Conservation (phyloP, 1,140 invertebrate genomes). For the Drosophila repletoides region DNA sequence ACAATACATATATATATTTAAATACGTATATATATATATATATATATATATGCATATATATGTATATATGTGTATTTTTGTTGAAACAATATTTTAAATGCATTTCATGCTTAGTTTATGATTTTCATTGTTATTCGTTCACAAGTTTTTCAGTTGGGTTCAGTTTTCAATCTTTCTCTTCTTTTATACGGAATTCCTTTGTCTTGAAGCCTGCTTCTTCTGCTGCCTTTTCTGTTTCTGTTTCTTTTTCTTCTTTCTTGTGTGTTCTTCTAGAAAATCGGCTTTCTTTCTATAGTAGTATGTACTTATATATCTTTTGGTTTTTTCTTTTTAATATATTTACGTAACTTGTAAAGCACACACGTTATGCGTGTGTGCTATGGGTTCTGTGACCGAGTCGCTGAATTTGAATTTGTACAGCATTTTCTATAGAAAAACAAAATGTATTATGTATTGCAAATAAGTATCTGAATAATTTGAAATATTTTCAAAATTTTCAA, state of each 20-base stretch:
- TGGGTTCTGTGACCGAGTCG: slow-evolving; percentile 64
- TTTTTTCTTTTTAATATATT: slow-evolving; percentile 50
- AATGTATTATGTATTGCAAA: too few relatives aligned
- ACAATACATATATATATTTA: slow-evolving; percentile 22
- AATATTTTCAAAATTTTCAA: too few relatives aligned
- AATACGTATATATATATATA: slow-evolving; percentile 18
- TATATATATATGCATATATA: background rate
- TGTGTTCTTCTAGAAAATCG: too few relatives aligned
- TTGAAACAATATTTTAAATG: slow-evolving; percentile 66
- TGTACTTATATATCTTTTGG: slow-evolving; percentile 51
- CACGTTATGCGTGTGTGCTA: slow-evolving; percentile 43
- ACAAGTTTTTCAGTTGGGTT: slow-evolving; percentile 50
- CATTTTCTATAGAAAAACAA: too few relatives aligned
- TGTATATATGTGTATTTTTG: slow-evolving; percentile 31
- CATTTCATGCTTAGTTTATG: slow-evolving; percentile 76
- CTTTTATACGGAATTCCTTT: too few relatives aligned
- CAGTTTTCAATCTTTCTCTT: slow-evolving; percentile 26
- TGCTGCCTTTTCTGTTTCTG: background rate
- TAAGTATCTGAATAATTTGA: background rate
- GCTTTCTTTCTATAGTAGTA: background rate
- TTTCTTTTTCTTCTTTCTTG: background rate
- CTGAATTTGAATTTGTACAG: slow-evolving; percentile 63
- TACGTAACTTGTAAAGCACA: slow-evolving; percentile 55
- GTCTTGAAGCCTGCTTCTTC: background rate
- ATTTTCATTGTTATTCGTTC: slow-evolving; percentile 57